Conservation (phyloP, 2,888 invertebrate genomes). For the Drosophila robusta region DNA sequence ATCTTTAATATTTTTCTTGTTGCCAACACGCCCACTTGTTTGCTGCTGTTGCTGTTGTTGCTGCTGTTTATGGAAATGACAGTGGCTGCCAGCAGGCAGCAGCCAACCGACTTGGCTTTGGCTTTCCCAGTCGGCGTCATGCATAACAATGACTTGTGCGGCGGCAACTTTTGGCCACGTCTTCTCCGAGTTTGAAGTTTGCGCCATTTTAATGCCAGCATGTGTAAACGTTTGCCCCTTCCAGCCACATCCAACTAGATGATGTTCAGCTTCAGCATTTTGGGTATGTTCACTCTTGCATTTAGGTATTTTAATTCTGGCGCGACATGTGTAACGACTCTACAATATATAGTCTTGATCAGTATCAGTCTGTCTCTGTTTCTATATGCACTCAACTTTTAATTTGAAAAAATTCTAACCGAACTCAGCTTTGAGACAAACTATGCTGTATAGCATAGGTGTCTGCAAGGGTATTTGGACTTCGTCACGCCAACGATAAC, state of each 20-base stretch:
- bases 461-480: not conserved
- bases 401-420: too few relatives aligned
- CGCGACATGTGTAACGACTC: too few relatives aligned
- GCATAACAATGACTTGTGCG: conserved; percentile 77
- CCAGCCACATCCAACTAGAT: conserved; percentile 48
- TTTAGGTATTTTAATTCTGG: too few relatives aligned
- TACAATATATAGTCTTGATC: too few relatives aligned
- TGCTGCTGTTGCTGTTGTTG: conserved; percentile 10
- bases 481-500: not conserved
- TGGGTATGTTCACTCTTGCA: conserved; percentile 17
- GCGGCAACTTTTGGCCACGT: conserved; percentile 28
- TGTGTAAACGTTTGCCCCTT: conserved; percentile 57
- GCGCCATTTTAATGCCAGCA: conserved; percentile 61
- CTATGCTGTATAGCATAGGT: too few relatives aligned
- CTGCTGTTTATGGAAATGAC: conserved; percentile 72
- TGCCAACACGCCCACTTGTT: conserved; percentile 17
- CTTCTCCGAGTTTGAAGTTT: conserved; percentile 45
- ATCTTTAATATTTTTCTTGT: conserved; percentile 78
- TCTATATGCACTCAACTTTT: too few relatives aligned
- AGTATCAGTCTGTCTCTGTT: too few relatives aligned
- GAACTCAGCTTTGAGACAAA: too few relatives aligned
- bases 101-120: conserved; percentile 46
- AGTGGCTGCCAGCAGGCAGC: conserved; percentile 21
- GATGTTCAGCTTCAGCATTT: conserved; percentile 36
- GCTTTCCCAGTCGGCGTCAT: conserved; percentile 70